Evolutionary conservation across 2,888 invertebrate species (phyloP), one percentile per base, ranked within the genome.

Genomic region (Anagyrus pseudococci): DNA sequence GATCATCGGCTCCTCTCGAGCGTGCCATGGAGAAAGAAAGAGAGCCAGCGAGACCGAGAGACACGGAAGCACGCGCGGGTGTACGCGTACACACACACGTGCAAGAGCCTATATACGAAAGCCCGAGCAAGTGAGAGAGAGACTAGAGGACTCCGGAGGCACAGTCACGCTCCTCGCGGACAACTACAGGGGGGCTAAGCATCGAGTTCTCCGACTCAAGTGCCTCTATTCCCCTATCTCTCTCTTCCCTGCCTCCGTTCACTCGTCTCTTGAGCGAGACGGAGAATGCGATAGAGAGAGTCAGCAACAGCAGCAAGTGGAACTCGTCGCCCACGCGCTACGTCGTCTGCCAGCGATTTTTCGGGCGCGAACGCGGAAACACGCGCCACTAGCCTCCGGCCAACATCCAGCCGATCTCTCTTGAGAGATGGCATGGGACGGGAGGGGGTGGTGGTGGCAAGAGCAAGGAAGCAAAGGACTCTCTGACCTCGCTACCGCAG

Each of bases 251-350:
- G n/a, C n/a, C 29, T 29, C 29, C 10, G 29, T 29, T 29, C n/a
- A n/a, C n/a, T n/a, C n/a, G n/a, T n/a, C n/a, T n/a, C n/a, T n/a
- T n/a, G n/a, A n/a, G n/a, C n/a, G n/a, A n/a, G n/a, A n/a, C n/a
- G n/a, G n/a, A n/a, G n/a, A n/a, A n/a, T n/a, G n/a, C n/a, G n/a
- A n/a, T n/a, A n/a, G n/a, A n/a, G n/a, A 4, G 8, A 8, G 7
- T 2, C 44, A 15, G 33, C 59, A 49, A 44, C 58, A 20, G 54
- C 47, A 52, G 64, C 65, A 52, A 55, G 58, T 60, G 43, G 41
- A 48, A 47, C 64, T 50, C 56, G 56, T 43, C 73, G 67, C 73
- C 71, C 71, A 70, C 73, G 70, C 72, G 46, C 22, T 20, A 4
- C 22, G 13, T 15, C 20, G 22, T 3, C 26, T 17, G 22, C 19